phyloP scores from a whole-genome alignment of 2,888 invertebrate species.

The Myopa tessellatipennis region DNA sequence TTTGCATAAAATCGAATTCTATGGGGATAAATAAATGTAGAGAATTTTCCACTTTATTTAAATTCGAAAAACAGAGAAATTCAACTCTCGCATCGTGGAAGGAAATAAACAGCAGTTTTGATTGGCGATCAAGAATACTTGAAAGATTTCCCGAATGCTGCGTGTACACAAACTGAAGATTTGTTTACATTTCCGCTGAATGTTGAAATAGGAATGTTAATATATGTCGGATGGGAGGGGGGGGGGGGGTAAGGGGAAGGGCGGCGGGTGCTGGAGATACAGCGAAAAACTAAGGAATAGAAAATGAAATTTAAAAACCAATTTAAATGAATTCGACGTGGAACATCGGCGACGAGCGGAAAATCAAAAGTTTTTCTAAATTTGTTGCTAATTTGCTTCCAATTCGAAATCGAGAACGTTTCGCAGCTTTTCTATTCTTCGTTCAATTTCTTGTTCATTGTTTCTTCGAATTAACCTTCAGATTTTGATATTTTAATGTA shows the following conservation, averaged over 20 bases:
- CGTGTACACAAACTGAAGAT: conserved; percentile 22
- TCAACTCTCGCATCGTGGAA: background rate
- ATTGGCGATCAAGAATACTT: conserved; percentile 37
- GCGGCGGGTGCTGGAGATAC: too few species aligned
- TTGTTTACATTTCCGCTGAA: conserved; percentile 37
- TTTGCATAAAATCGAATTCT: background rate
- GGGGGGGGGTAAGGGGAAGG: too few species aligned
- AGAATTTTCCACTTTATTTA: background rate
- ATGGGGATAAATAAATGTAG: background rate
- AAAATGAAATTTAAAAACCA: background rate
- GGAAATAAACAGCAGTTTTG: conserved; percentile 14
- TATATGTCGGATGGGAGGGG: too few species aligned
- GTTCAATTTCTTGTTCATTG: too few species aligned
- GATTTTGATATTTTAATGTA: too few species aligned
- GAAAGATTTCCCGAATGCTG: conserved; percentile 42
- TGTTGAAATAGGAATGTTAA: conserved; percentile 16
- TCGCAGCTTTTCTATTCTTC: too few species aligned
- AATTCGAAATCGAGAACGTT: too few species aligned
- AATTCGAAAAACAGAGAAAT: background rate
- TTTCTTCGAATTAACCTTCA: too few species aligned
- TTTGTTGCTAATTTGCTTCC: too few species aligned
- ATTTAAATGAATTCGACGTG: too few species aligned
- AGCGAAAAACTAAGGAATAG: background rate
- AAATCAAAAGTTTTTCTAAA: too few species aligned
- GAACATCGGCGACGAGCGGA: too few species aligned